phyloP scores from a whole-genome alignment of 2,113 vertebrate genomes.

The Centropus unirufus region DNA sequence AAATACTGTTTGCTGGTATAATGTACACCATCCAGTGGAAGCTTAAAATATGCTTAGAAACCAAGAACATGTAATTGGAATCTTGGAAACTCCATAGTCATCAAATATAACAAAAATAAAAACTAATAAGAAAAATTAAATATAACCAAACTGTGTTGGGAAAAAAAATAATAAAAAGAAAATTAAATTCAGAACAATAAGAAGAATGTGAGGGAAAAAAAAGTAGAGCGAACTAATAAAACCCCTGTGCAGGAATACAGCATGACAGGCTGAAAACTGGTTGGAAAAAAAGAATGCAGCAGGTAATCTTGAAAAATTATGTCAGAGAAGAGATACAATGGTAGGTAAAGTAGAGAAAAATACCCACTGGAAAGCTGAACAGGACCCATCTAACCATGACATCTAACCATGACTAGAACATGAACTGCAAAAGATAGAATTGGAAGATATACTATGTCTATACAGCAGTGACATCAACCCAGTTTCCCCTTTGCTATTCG shows the following conservation, averaged over 20 bases:
- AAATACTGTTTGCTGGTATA: neutral
- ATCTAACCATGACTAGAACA: neutral
- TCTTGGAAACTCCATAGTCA: neutral
- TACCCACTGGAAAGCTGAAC: neutral
- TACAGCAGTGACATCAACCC: neutral
- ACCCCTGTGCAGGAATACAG: neutral
- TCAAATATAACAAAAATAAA: neutral
- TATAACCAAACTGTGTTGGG: neutral
- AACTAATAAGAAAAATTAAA: neutral
- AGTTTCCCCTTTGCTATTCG: neutral
- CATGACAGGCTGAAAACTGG: neutral
- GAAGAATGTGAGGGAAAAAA: neutral
- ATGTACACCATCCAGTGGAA: neutral
- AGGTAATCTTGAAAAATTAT: neutral
- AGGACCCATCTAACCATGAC: neutral
- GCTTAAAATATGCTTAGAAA: neutral
- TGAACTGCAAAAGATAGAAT: neutral
- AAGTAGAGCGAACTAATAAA: neutral
- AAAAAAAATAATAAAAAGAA: neutral
- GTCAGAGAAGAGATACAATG: neutral
- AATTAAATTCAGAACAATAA: neutral
- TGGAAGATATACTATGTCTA: neutral
- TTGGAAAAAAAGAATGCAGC: neutral
- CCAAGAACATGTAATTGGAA: neutral
- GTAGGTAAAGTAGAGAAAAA: neutral